Conservation (phyloP, 2,113 vertebrate genomes). For the Gnathonemus echidnorhynchus region DNA sequence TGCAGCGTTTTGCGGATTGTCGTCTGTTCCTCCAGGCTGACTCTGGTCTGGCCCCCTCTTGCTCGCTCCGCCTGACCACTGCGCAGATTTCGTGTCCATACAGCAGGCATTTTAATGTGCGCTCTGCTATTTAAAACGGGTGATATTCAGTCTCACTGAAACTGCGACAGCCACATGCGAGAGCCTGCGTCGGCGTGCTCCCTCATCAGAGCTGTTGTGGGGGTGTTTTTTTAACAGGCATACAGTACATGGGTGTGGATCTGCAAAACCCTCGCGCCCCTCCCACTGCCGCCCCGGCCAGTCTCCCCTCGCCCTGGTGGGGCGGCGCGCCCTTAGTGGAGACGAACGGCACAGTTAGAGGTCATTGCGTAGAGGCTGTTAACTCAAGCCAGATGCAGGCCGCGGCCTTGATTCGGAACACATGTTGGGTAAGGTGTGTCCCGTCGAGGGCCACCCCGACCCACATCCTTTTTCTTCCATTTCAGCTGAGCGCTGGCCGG, state of each 20-base stretch:
- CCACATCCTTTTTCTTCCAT: not conserved
- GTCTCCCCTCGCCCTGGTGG: not conserved
- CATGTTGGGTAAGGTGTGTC: constrained; percentile 43
- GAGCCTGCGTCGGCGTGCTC: not conserved
- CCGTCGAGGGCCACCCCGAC: constrained; percentile 3
- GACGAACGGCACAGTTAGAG: constrained; percentile 35
- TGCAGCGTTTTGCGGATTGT: not conserved
- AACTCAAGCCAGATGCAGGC: constrained; percentile 46
- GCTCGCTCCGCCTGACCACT: not conserved
- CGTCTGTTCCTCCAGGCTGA: not conserved
- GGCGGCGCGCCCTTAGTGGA: not conserved
- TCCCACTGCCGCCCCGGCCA: not conserved
- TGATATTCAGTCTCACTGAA: not conserved
- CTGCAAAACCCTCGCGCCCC: not conserved
- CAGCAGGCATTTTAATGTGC: not conserved
- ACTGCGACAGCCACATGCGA: not conserved
- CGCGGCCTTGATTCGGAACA: constrained; percentile 44
- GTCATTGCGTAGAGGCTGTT: constrained; percentile 19
- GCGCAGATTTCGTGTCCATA: not conserved
- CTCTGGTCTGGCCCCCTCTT: not conserved
- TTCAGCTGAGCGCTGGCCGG: not conserved
- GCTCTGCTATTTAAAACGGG: not conserved
- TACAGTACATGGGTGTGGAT: not conserved
- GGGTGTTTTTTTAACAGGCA: not conserved
- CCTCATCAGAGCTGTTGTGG: not conserved